These are phyloP conservation scores for Erannis defoliaria DNA, from an alignment of 2,888 invertebrate genomes.

Conservation along the genomic window DNA sequence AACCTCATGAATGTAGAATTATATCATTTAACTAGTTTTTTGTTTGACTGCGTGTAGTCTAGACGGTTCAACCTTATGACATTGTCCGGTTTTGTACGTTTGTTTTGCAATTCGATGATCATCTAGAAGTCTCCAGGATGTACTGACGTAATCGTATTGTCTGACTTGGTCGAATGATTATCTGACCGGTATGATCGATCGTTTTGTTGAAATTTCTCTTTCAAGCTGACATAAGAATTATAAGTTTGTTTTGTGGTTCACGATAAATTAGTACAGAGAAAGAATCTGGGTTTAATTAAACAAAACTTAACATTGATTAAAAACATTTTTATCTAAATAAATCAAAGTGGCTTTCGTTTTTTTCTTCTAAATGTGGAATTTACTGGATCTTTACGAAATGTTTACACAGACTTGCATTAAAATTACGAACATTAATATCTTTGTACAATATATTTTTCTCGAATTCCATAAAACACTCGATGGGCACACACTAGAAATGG, in stretches of 20 bases:
- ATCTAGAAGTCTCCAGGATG: background rate
- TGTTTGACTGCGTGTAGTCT: slow-evolving; percentile 26
- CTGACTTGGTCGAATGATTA: background rate
- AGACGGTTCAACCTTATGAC: slow-evolving; percentile 41
- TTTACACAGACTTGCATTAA: no score
- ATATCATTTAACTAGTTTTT: slow-evolving; percentile 27
- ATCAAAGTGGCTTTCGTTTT: no score
- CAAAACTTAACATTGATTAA: no score
- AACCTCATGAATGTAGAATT: slow-evolving; percentile 14
- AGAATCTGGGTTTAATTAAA: no score
- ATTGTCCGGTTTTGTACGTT: slow-evolving; percentile 27
- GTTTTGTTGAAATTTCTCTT: background rate
- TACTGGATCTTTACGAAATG: no score
- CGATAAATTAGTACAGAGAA: no score
- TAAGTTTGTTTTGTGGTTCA: no score
- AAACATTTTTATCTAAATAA: no score
- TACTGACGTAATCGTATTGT: slow-evolving; percentile 2
- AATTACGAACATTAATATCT: no score
- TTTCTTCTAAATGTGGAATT: no score
- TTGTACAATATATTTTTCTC: background rate
- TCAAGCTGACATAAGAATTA: no score
- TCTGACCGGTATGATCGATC: background rate
- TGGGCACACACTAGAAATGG: background rate
- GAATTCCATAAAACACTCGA: background rate
- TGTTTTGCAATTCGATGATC: slow-evolving; percentile 18